Base-by-base conservation (phyloP, 1,140 invertebrate species). In the Telenomus remus region DNA sequence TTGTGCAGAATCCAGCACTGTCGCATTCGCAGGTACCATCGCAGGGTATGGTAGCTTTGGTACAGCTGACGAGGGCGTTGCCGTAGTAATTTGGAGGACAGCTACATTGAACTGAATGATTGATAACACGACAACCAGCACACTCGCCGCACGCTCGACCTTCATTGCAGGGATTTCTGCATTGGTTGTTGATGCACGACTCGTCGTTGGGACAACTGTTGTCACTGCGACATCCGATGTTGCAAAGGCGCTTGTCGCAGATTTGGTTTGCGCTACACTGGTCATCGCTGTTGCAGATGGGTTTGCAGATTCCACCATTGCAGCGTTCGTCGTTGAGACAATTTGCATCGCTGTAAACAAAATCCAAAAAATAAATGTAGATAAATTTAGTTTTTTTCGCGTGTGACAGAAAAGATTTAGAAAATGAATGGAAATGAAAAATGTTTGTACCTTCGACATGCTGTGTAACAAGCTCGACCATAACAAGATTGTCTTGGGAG, bases 251-350 rank as follows among this genome's bases (percentile, higher is more conserved):
- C 76, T 94, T 95, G 82, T 94, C 92, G 81, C 96, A 97, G 77
- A 96, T 96, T 83, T 96, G 93, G 77, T 94, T 93, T 0, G 90
- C 83, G 34, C 90, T 90, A 81, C 96, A 97, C 54, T 94, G 92
- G 37, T 91, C 89, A 81, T 97, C 95, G 54, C 92, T 95, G 82
- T 95, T 96, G 79, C 95, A 97, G 13, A 96, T 92, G 3, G 92
- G 89, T 84, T 94, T 92, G 79, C 95, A 97, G 13, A 94, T 90
- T 35, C 94, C 94, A 37, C 90, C 89, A 48, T 95, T 91, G 85
- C 95, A 97, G 66, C 94, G 91, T 87, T 96, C 95, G 82, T 96
- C 94, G 13, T 92, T 91, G 56, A 96, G 85, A 81, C 96, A 97
- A 79, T 94, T 92, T 55, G 88, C 89, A 79, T 96, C 94, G 75